Evolutionary conservation across 2,888 invertebrate genomes (phyloP), one percentile per base, ranked within the genome.

Genomic region (Horisme vitalbata): DNA sequence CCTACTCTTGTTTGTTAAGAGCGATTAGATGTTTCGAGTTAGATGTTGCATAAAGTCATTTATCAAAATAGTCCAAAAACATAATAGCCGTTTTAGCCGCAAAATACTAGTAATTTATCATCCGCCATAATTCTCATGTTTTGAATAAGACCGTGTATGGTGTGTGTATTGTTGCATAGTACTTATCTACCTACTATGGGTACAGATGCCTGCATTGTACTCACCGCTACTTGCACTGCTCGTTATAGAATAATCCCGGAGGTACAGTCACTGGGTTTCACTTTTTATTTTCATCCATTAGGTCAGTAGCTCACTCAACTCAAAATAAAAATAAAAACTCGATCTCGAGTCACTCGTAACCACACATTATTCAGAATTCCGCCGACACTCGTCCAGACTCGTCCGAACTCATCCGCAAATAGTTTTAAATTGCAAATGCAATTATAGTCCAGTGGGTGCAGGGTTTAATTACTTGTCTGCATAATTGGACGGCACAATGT

Each of bases 381-480:
- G 6, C 6, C 13, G 26, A 12, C 41, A 32, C 41, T 37, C 35
- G 26, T 26, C 58, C 57, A 53, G 39, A 38, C 28, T 37, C 55
- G 54, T 50, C 48, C 48, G 37, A 36, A 45, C 48, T 55, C 55
- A 48, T 55, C 61, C 57, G 45, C 65, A 65, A 65, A 70, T 71
- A 65, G 66, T 68, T 74, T 73, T 70, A 73, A 68, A 73, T 74
- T 73, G 71, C 70, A 68, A 72, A 74, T 73, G 69, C 66, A 70
- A 72, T 71, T 69, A 69, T 63, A 52, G 38, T 52, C 49, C 55
- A 57, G 65, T 65, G 65, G 53, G 54, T 56, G 59, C 67, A 52
- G 62, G 62, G 61, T 68, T 70, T 71, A 71, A 72, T 70, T 68
- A 63, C 62, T 57, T 51, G 47, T 61, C 53, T 63, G 72, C 61